Conservation (phyloP, 1,140 invertebrate genomes). For the Cepaea nemoralis region DNA sequence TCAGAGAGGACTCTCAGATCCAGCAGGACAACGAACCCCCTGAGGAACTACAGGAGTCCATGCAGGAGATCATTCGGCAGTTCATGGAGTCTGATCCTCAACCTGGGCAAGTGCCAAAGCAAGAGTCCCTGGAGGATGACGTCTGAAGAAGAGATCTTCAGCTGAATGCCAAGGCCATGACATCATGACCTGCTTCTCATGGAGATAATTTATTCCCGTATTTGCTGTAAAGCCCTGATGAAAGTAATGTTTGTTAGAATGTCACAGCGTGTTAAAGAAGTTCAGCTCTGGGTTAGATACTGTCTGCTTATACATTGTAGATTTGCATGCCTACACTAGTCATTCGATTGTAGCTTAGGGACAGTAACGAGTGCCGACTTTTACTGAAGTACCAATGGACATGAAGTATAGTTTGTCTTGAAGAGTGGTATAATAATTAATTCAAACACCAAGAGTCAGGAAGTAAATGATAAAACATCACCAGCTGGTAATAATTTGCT, state of each 20-base stretch:
- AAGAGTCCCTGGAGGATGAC: constrained; percentile 32
- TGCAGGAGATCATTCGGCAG: constrained; percentile 69
- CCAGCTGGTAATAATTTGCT: too few relatives aligned
- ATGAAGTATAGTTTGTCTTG: neutral
- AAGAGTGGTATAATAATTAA: too few relatives aligned
- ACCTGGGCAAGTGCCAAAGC: neutral
- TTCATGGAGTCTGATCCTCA: constrained; percentile 62
- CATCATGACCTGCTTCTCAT: neutral
- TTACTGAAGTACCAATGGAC: neutral
- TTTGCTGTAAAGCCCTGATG: too few relatives aligned
- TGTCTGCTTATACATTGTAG: neutral
- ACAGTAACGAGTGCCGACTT: neutral
- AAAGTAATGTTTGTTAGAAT: neutral
- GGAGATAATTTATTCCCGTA: neutral
- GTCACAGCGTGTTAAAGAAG: neutral
- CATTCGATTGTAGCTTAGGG: neutral
- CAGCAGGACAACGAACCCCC: constrained; percentile 67
- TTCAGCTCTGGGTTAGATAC: neutral
- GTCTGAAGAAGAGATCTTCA: neutral
- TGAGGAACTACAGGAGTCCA: constrained; percentile 66
- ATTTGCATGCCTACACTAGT: neutral
- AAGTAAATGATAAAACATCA: too few relatives aligned
- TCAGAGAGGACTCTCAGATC: constrained; percentile 65
- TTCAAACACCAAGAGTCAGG: too few relatives aligned
- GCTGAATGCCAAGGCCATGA: neutral